Base-by-base conservation (phyloP, 64 coral and sea anemone genomes). In the Pocillopora verrucosa region DNA sequence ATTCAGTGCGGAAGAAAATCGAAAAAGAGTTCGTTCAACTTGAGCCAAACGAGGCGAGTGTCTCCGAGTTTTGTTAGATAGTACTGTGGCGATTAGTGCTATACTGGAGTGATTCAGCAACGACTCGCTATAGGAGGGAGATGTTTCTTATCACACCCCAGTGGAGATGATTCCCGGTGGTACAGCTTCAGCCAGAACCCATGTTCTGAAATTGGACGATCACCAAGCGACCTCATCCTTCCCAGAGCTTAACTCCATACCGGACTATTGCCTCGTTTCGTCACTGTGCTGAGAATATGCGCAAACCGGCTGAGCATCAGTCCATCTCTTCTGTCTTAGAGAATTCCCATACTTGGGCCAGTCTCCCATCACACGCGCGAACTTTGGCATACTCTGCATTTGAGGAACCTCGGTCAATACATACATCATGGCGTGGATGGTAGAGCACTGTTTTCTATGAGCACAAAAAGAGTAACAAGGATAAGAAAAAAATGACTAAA, bases 301-400 rank as follows among this genome's bases (percentile, higher is more conserved):
- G 20, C 67, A 70, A 3, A 70, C 67, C 67, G 67, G 67, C 67
- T 70, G 67, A 20, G 67, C 67, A 70, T 51, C 80, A 80, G 19
- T 97, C 92, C 95, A 97, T 97, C 35, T 90, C 88, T 12, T 94
- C 95, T 34, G 95, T 97, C 75, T 91, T 97, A 22, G 95, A 93
- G 56, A 97, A 97, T 84, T 97, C 92, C 95, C 95, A 97, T 58
- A 68, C 35, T 60, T 97, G 95, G 16, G 95, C 73, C 34, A 59
- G 36, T 10, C 74, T 74, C 10, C 87, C 92, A 16, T 86, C 84
- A 61, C 95, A 97, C 17, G 76, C 59, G 3, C 60, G 87, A 0
- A 81, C 92, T 3, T 65, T 76, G 4, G 87, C 88, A 13, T 97
- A 76, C 20, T 86, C 38, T 10, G 81, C 70, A 30, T 74, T 87